These are phyloP conservation scores for Tryphoninae sp. DNA, from an alignment of 2,888 invertebrate species.

Conservation along the genomic window DNA sequence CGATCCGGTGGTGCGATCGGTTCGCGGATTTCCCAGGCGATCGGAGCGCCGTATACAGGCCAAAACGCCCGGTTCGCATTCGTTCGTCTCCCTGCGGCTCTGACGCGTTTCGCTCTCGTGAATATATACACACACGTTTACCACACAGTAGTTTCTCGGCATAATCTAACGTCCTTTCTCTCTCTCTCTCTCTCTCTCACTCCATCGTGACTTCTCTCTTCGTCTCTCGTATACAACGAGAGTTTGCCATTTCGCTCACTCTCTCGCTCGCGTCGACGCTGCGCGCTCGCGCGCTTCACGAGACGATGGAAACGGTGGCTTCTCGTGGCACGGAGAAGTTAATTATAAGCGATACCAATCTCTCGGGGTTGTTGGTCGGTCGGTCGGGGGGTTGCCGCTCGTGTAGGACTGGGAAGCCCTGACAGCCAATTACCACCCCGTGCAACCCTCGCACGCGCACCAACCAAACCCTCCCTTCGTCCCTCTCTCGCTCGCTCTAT, in stretches of 20 bases:
- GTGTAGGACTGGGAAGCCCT: conserved; percentile 80
- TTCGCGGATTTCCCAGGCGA: conserved; percentile 68
- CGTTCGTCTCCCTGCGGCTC: conserved; percentile 53
- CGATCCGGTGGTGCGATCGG: conserved; percentile 51
- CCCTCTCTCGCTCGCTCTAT: conserved; percentile 58
- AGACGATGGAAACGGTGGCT: conserved; percentile 77
- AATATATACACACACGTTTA: neutral
- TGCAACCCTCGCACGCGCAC: conserved; percentile 78
- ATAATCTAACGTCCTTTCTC: conserved; percentile 48
- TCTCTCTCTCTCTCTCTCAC: conserved; percentile 31
- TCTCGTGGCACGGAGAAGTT: conserved; percentile 81
- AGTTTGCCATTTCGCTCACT: conserved; percentile 41
- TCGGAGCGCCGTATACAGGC: conserved; percentile 28
- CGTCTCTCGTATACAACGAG: conserved; percentile 39
- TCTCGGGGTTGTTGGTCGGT: conserved; percentile 80
- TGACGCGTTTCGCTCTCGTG: conserved; percentile 32
- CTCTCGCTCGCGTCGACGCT: conserved; percentile 70
- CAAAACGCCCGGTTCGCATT: conserved; percentile 46
- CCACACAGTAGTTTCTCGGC: conserved; percentile 30
- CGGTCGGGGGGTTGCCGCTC: conserved; percentile 65
- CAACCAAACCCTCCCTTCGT: conserved; percentile 61
- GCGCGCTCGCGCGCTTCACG: conserved; percentile 20
- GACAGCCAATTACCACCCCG: conserved; percentile 82
- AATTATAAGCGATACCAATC: conserved; percentile 82
- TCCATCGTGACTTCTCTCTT: conserved; percentile 27